Percentiles rank a stretch among this genome's conserved stretches.
These are phyloP conservation scores for Chironomus riparius DNA, from an alignment of 2,888 invertebrate genomes.

Conservation along the genomic window DNA sequence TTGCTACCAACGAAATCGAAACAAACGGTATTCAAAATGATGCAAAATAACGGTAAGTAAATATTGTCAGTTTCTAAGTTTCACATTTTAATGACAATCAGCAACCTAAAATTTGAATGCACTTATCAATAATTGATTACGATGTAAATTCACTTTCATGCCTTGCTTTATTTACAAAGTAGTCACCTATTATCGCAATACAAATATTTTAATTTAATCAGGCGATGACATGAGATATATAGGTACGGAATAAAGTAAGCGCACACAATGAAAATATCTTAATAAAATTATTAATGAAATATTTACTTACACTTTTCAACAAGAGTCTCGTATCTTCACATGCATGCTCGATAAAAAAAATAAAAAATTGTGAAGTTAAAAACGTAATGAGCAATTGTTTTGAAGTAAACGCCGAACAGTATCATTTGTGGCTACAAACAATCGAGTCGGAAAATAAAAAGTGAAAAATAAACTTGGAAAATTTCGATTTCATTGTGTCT, in stretches of 20 bases:
- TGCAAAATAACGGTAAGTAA: background rate
- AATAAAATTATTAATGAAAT: background rate
- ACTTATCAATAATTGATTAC: too few relatives aligned
- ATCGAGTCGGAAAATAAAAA: background rate
- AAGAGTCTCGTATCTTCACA: background rate
- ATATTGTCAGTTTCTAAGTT: too few relatives aligned
- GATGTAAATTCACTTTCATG: too few relatives aligned
- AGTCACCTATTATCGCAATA: too few relatives aligned
- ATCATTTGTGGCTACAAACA: background rate
- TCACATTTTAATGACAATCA: too few relatives aligned
- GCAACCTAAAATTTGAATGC: too few relatives aligned
- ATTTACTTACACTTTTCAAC: background rate
- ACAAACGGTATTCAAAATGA: background rate
- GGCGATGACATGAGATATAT: too few relatives aligned
- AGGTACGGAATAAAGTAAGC: too few relatives aligned
- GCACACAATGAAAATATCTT: background rate
- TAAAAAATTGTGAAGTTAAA: background rate
- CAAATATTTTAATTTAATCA: too few relatives aligned
- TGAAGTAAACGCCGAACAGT: background rate
- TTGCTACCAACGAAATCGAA: background rate
- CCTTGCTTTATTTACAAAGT: too few relatives aligned
- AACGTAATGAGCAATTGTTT: background rate
- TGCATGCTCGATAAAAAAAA: background rate
- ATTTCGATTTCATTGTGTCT: too few relatives aligned
- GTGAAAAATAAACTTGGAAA: too few relatives aligned